Percentiles rank a stretch among this genome's conserved stretches.
These are phyloP conservation scores for Halcyon chelicuti DNA, from an alignment of 2,797 vertebrate genomes.

Conservation along the genomic window DNA sequence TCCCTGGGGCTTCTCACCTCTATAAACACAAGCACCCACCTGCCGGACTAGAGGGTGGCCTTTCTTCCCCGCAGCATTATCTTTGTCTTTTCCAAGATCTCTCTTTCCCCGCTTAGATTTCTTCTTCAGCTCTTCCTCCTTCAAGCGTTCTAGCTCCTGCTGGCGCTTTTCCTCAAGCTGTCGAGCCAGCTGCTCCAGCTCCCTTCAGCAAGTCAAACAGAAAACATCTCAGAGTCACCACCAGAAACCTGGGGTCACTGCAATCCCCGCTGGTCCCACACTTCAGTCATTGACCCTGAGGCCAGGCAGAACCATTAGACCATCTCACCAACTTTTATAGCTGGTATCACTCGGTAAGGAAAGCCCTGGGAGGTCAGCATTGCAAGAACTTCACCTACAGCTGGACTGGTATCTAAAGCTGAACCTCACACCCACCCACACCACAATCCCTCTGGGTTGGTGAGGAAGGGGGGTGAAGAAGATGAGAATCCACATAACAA, in stretches of 20 bases:
- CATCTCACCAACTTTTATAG: background rate
- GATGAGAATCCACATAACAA: background rate
- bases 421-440: background rate
- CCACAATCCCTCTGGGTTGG: background rate
- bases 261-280: background rate
- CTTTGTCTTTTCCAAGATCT: constrained; percentile 77
- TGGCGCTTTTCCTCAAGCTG: constrained; percentile 77
- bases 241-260: background rate
- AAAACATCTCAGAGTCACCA: background rate
- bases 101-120: constrained; percentile 77
- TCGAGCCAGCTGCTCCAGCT: constrained; percentile 67
- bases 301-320: rapidly evolving
- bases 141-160: constrained; percentile 77
- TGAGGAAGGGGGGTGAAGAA: background rate
- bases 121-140: constrained; percentile 81
- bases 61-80: constrained; percentile 73
- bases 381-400: background rate
- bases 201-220: constrained; percentile 60
- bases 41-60: constrained; percentile 65
- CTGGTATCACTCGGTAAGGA: background rate
- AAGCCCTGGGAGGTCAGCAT: background rate
- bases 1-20: background rate
- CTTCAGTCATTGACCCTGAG: background rate
- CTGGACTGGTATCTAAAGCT: background rate
- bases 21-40: constrained; percentile 65